Base-by-base conservation (phyloP, 1,140 invertebrate genomes). In the Lerema accius region DNA sequence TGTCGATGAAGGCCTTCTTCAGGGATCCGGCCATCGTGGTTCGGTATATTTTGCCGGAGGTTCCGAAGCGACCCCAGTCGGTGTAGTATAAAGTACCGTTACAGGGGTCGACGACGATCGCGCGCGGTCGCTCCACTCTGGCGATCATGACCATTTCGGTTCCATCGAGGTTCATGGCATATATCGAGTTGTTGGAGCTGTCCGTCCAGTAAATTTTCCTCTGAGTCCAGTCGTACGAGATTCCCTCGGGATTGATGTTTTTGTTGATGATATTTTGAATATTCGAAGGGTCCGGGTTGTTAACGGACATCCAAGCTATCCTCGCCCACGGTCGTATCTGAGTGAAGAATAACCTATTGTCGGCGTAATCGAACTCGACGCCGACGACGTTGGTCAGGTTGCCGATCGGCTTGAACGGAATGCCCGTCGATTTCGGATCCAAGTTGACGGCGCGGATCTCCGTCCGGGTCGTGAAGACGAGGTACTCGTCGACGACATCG, bases 171-270 rank as follows among this genome's bases (percentile, higher is more conserved):
- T 99, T 98, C 95, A 99, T 98, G 0, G 98, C 97, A 74, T 98
- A 99, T 45, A 99, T 98, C 17, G 96, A 97, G 65, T 96, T 97
- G 74, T 98, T 99, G 0, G 95, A 96, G 39, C 95, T 98, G 73
- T 99, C 98, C 0, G 98, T 98, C 98, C 98, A 99, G 81, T 99
- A 99, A 19, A 99, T 94, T 86, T 98, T 99, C 76, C 97, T 96
- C 66, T 97, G 96, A 0, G 98, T 98, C 98, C 98, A 99, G 77
- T 99, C 98, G 78, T 98, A 98, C 0, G 98, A 97, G 64, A 99
- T 97, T 3, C 98, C 98, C 87, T 99, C 98, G 0, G 97, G 97
- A 89, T 98, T 98, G 53, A 98, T 97, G 13, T 96, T 95, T 80
- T 95, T 95, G 55, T 90, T 95, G 9, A 97, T 93, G 6, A 97